Evolutionary conservation across 1,140 invertebrate genomes (phyloP).

Genomic region (Listronotus oregonensis): DNA sequence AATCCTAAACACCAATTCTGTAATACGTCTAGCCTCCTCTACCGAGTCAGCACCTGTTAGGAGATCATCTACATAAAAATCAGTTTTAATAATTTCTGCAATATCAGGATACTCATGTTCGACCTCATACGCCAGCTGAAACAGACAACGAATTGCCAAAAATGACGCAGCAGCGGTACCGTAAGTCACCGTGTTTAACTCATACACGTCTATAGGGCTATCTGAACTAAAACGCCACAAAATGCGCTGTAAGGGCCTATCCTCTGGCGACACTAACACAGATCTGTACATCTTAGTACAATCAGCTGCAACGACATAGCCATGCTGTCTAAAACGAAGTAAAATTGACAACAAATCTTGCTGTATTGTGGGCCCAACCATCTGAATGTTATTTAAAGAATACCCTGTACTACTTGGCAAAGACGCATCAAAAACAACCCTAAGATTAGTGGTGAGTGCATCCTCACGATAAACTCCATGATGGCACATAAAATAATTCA

Average conservation of each 20-base stretch:
- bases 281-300: slow-evolving; percentile 56
- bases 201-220: slow-evolving; percentile 35
- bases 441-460: background rate
- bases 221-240: slow-evolving; percentile 50
- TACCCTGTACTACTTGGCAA: background rate
- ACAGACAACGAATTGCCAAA: too few species aligned
- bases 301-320: slow-evolving; percentile 54
- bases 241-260: slow-evolving; percentile 52
- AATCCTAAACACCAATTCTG: too few species aligned
- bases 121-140: too few species aligned
- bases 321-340: slow-evolving; percentile 53
- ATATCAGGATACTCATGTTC: too few species aligned
- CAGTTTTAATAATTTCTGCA: too few species aligned
- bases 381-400: too few species aligned
- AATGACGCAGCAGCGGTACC: background rate
- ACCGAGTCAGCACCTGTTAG: too few species aligned
- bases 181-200: slow-evolving; percentile 32
- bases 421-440: slow-evolving; percentile 3
- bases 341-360: slow-evolving; percentile 48
- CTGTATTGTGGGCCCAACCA: slow-evolving; percentile 48
- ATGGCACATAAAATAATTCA: background rate
- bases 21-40: too few species aligned
- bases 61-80: too few species aligned
- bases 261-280: slow-evolving; percentile 46
- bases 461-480: slow-evolving; percentile 3